Evolutionary conservation across 1,140 invertebrate genomes (phyloP).

Genomic region (Sminthurides bifidus): DNA sequence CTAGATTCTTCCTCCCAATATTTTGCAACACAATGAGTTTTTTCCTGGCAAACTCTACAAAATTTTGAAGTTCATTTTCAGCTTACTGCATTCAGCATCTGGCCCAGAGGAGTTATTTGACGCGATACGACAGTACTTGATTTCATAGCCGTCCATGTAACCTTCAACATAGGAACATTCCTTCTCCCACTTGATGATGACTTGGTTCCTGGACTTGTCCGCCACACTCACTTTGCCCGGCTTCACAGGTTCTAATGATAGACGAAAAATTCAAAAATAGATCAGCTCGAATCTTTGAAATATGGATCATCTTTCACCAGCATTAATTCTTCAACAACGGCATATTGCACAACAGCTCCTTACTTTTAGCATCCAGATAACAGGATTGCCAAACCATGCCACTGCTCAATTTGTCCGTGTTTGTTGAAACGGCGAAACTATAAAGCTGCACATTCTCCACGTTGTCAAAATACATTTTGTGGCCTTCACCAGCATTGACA

Average conservation of each 20-base stretch:
- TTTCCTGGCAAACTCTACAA: not conserved
- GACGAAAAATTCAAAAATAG: conserved; percentile 19
- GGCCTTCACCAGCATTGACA: conserved; percentile 38
- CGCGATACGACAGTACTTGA: conserved; percentile 55
- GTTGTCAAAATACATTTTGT: conserved; percentile 33
- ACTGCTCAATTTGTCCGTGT: conserved; percentile 49
- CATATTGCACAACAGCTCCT: not conserved
- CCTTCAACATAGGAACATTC: conserved; percentile 55
- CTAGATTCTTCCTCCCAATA: too few species aligned
- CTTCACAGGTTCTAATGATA: conserved; percentile 46
- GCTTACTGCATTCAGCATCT: not conserved
- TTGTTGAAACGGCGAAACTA: conserved; percentile 54
- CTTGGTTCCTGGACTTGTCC: conserved; percentile 44
- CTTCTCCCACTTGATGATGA: conserved; percentile 54
- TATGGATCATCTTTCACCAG: not conserved
- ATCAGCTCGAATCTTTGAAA: conserved; percentile 2
- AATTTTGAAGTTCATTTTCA: not conserved
- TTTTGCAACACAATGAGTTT: too few species aligned
- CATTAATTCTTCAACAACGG: not conserved
- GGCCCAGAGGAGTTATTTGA: too few species aligned
- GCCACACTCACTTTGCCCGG: conserved; percentile 52
- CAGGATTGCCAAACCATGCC: conserved; percentile 66
- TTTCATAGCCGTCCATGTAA: conserved; percentile 50
- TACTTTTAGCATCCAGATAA: conserved; percentile 52
- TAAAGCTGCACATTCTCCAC: not conserved